Conservation (phyloP, 2,113 vertebrate genomes). For the Rhodinocichla rosea region DNA sequence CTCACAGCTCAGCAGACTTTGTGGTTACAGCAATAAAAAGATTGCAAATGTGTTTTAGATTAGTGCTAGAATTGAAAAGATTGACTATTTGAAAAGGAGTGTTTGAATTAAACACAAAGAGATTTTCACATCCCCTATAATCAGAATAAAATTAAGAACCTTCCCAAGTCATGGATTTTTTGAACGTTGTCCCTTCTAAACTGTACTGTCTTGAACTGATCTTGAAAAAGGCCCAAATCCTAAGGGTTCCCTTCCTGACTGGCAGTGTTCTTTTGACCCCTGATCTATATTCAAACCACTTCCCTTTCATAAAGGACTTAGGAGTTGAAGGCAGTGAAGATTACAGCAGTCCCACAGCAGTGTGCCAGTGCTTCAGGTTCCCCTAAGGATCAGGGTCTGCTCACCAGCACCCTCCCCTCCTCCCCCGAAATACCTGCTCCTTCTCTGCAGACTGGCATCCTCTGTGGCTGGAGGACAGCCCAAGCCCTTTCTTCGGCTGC, state of each 20-base stretch:
- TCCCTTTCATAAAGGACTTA: background rate
- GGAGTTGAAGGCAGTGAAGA: background rate
- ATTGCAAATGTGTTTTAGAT: background rate
- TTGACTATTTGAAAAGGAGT: background rate
- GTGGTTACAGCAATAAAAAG: background rate
- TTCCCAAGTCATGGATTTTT: background rate
- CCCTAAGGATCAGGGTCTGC: background rate
- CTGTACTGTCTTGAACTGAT: background rate
- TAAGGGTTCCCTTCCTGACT: background rate
- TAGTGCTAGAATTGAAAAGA: background rate
- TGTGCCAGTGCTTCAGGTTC: background rate
- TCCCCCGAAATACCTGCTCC: background rate
- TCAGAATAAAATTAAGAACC: background rate
- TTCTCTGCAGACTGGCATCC: background rate
- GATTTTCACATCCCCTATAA: background rate
- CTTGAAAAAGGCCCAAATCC: background rate
- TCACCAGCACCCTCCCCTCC: background rate
- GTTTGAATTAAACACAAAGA: background rate
- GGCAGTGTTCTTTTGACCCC: background rate
- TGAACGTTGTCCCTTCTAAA: background rate
- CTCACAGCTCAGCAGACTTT: background rate
- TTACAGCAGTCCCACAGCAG: background rate
- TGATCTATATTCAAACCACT: background rate
- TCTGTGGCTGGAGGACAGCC: background rate
- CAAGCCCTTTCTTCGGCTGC: background rate